phyloP scores from a whole-genome alignment of 2,113 vertebrate genomes.

The human (Homo sapiens) region GRCh38 chrX:141545001-141545500 shows the following conservation, averaged over 20 bases:
- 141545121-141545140: not conserved
- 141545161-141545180: not conserved
- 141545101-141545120: not conserved
- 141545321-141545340: not conserved
- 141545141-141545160: not conserved
- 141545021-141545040: not conserved
- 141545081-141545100: not conserved
- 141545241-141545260: not conserved
- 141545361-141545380: not conserved
- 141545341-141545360: constrained; percentile 5
- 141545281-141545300: not conserved
- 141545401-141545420: not conserved
- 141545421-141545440: not conserved
- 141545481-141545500: not conserved
- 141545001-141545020: not conserved
- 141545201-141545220: not conserved
- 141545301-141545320: not conserved
- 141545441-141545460: not conserved
- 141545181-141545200: not conserved
- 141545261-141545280: not conserved
- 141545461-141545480: not conserved
- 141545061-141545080: not conserved
- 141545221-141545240: not conserved
- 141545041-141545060: not conserved
- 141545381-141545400: not conserved